Evolutionary conservation across 2,113 vertebrate species (phyloP).

Genomic region (Petroica traversi): DNA sequence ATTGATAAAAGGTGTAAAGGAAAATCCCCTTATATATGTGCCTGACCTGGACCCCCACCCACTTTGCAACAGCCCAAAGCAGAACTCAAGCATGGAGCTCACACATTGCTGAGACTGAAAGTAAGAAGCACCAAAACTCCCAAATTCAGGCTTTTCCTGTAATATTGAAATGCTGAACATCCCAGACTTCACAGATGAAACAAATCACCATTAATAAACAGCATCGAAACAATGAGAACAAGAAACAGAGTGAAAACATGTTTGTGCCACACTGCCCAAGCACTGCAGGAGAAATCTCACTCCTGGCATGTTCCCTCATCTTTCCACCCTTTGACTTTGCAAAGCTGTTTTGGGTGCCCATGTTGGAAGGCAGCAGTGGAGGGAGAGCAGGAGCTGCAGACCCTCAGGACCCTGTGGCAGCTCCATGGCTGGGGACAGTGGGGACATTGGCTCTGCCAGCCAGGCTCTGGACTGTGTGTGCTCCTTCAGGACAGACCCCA

Average conservation of each 20-base stretch:
- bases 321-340: neutral
- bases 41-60: neutral
- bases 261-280: neutral
- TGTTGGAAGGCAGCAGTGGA: neutral
- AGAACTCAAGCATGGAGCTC: neutral
- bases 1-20: neutral
- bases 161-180: neutral
- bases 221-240: neutral
- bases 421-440: neutral
- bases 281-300: neutral
- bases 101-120: neutral
- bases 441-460: neutral
- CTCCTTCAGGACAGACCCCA: neutral
- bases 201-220: neutral
- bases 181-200: neutral
- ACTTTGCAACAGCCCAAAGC: neutral
- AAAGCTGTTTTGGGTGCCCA: neutral
- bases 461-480: neutral
- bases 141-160: neutral
- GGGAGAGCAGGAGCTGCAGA: neutral
- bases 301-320: accelerated
- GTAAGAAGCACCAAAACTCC: neutral
- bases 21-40: neutral
- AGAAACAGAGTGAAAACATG: neutral
- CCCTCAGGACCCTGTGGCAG: neutral